phyloP scores from a whole-genome alignment of 2,113 vertebrate genomes.

The Elephantulus edwardii region DNA sequence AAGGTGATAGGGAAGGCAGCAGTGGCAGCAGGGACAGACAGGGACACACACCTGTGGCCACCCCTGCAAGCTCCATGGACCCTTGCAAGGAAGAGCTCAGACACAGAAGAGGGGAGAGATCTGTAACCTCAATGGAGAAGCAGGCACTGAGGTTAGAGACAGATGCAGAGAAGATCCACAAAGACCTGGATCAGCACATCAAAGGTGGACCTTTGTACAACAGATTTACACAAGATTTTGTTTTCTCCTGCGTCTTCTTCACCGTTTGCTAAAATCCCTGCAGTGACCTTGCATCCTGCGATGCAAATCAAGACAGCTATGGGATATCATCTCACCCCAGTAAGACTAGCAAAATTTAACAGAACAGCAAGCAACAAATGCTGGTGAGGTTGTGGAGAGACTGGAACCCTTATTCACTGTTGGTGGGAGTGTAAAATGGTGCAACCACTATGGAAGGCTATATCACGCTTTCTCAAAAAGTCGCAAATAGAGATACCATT shows the following conservation, averaged over 20 bases:
- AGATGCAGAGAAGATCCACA: neutral
- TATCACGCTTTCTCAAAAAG: no score
- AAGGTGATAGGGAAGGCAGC: neutral
- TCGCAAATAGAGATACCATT: no score
- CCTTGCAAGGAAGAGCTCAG: neutral
- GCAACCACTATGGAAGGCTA: no score
- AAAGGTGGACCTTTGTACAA: neutral
- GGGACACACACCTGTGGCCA: rapidly evolving
- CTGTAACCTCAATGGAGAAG: neutral
- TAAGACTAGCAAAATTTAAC: no score
- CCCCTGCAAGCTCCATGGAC: neutral
- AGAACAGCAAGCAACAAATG: no score
- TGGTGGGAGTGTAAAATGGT: no score
- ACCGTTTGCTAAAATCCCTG: neutral
- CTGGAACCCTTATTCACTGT: no score
- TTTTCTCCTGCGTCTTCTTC: neutral
- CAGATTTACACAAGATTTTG: neutral
- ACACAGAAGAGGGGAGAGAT: neutral
- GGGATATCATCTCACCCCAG: no score
- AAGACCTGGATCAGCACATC: rapidly evolving
- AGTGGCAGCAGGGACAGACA: neutral
- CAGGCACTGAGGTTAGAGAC: neutral
- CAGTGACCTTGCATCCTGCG: no score
- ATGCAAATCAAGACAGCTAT: no score
- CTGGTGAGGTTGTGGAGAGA: no score